Conservation (phyloP, 2,113 vertebrate genomes). For the Scomber japonicus region DNA sequence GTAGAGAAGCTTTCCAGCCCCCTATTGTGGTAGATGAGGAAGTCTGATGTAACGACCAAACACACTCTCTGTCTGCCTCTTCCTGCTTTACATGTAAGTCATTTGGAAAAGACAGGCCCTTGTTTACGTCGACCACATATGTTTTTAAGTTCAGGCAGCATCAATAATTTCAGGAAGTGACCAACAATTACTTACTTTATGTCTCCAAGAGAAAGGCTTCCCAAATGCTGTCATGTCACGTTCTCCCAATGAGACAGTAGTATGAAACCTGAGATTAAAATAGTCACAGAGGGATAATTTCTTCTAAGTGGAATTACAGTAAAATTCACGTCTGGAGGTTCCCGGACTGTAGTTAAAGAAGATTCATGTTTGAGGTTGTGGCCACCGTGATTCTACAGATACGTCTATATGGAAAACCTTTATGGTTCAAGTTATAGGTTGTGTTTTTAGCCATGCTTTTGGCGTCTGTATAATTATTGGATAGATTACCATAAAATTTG, state of each 20-base stretch:
- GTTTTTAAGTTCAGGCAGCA: constrained; percentile 27
- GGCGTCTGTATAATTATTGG: too few species aligned
- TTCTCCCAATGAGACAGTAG: background rate
- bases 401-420: too few species aligned
- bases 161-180: constrained; percentile 40
- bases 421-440: too few species aligned
- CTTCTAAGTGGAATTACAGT: constrained; percentile 33
- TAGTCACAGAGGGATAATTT: constrained; percentile 7
- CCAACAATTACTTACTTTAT: constrained; percentile 35
- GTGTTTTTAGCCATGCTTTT: too few species aligned
- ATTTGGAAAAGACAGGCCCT: constrained; percentile 23
- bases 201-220: constrained; percentile 9
- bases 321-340: background rate
- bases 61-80: constrained; percentile 11
- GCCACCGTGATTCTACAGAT: too few species aligned
- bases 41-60: constrained; percentile 56
- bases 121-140: constrained; percentile 33
- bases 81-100: constrained; percentile 39
- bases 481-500: too few species aligned
- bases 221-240: constrained; percentile 39
- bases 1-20: constrained; percentile 35
- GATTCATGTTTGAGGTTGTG: too few species aligned
- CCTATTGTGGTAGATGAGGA: constrained; percentile 66
- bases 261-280: constrained; percentile 35
- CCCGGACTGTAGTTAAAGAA: too few species aligned